Percentiles rank a stretch among this genome's conserved stretches.
Conservation (phyloP, 2,797 vertebrate genomes). For the Hephaestus fuliginosus region DNA sequence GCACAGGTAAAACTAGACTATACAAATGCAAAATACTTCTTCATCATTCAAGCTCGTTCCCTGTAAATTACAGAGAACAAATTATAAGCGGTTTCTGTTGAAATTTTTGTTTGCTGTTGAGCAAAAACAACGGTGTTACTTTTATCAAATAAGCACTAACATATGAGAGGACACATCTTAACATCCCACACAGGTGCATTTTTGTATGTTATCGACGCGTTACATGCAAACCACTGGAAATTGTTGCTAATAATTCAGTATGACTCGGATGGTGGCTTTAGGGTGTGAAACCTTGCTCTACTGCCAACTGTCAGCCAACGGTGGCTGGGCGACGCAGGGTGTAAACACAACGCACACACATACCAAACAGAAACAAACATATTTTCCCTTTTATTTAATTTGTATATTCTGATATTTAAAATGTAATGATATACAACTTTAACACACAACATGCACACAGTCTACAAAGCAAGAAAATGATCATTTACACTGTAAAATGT, state of each 20-base stretch:
- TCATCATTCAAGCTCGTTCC: too few relatives aligned
- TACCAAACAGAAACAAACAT: neutral
- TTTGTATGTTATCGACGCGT: neutral
- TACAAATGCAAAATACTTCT: neutral
- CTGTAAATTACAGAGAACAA: neutral
- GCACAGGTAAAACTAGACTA: neutral
- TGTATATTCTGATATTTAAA: neutral
- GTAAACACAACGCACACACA: neutral
- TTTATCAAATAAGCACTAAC: neutral
- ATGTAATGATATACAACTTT: neutral
- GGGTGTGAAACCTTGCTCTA: neutral
- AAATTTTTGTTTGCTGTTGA: neutral
- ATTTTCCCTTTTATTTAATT: neutral
- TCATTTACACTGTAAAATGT: neutral
- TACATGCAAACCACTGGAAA: neutral
- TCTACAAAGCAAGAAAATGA: neutral
- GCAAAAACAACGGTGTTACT: neutral
- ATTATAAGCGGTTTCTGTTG: neutral
- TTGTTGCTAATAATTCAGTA: neutral
- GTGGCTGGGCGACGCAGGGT: neutral
- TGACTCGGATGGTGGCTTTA: slow-evolving; percentile 17
- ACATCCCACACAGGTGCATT: neutral
- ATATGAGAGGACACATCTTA: neutral
- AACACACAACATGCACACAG: neutral
- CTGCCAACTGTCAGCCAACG: neutral